Evolutionary conservation across 2,797 vertebrate species (phyloP), one percentile per base, ranked within the genome.

Genomic region (Pangasius djambal): DNA sequence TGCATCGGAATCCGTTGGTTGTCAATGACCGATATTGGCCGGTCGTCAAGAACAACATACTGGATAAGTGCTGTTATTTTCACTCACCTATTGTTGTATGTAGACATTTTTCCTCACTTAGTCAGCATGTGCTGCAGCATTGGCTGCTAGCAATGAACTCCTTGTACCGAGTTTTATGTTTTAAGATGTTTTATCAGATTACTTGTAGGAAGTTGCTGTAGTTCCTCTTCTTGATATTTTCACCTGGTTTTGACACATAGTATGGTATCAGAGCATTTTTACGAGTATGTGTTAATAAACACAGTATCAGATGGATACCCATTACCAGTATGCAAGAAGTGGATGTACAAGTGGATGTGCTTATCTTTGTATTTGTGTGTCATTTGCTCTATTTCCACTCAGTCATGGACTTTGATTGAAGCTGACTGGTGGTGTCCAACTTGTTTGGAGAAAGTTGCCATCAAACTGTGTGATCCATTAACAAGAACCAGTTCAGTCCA

Each of bases 401-500:
- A 90, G 89, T 96, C 94, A 95, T 96, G 18, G 16, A 57, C n/a
- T 34, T 95, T 93, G 95, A 92, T 94, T 95, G 96, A 82, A 3
- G 55, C 97, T 96, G 92, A 93, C 93, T 95, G 96, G 87, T 96
- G 95, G 95, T 96, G 96, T 96, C 95, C 89, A 90, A 89, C 85
- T 59, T 2, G 34, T 90, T 93, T 90, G 91, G 84, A 84, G 89
- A 93, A 92, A 92, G 91, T 88, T 86, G 84, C 90, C 79, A 87
- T 90, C 90, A 87, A 94, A 93, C 94, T 92, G 93, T 95, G 94
- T 95, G 95, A 97, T 96, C 95, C 94, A 96, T 96, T 97, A 97
- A 97, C 96, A 95, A 95, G 94, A 97, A 96, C 94, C 96, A 97
- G 96, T 96, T 95, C 94, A 91, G 88, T 91, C 84, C 92, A 92